Conservation (phyloP, 2,797 vertebrate species). For the Cyprinella venusta region DNA sequence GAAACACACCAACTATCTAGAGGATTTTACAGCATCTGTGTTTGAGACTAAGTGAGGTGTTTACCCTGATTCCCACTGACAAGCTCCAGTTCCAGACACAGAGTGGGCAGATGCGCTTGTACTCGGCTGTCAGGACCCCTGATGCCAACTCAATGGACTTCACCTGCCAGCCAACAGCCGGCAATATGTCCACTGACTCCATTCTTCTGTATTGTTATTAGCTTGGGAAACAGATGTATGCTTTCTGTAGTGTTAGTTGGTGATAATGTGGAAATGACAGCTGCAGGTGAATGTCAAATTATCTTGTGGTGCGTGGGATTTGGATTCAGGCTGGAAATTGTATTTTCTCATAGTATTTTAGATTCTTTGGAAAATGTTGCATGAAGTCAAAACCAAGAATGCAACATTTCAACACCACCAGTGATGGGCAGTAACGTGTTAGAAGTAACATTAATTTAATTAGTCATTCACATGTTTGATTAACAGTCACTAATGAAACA, state of each 20-base stretch:
- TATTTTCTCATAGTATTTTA: neutral
- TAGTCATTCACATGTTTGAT: neutral
- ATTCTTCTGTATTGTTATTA: conserved; percentile 14
- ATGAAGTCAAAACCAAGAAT: neutral
- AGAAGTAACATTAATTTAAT: neutral
- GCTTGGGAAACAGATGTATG: conserved; percentile 18
- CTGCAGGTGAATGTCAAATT: conserved; percentile 19
- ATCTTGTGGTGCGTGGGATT: neutral
- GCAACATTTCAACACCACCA: neutral
- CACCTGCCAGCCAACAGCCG: conserved; percentile 41
- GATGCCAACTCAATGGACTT: conserved; percentile 50
- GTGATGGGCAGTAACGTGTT: too few species aligned
- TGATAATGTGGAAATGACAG: conserved; percentile 23
- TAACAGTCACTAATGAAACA: conserved; percentile 20
- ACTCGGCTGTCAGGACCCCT: conserved; percentile 47
- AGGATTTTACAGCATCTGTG: conserved; percentile 64
- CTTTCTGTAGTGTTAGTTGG: conserved; percentile 27
- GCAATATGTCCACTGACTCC: conserved; percentile 20
- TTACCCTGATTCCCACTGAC: conserved; percentile 66
- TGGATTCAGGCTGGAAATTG: neutral
- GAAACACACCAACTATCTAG: conserved; percentile 68
- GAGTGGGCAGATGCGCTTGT: conserved; percentile 61
- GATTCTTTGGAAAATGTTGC: neutral
- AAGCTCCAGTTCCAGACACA: conserved; percentile 56
- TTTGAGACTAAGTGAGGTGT: conserved; percentile 63